Base-by-base conservation (phyloP, 2,797 vertebrate genomes). In the Sebastes elongatus region DNA sequence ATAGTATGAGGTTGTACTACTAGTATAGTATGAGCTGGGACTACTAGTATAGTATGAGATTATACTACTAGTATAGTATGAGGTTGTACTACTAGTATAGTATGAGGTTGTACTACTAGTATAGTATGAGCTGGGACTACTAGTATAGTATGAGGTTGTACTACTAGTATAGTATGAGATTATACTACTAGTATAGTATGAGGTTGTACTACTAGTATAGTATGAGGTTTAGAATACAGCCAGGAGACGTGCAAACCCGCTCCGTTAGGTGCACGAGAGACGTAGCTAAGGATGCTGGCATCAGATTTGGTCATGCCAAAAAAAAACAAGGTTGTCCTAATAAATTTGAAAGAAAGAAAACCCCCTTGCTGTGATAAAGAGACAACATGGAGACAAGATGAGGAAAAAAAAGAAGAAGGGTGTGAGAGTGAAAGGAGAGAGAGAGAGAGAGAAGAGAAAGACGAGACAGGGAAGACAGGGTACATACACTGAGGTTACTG, bases 401-500 rank as follows among this genome's bases (percentile, higher is more conserved):
- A 73, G n/a, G 38, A 14, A 59, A 74, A 18, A 32, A 52, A 57
- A 20, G 18, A 53, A 49, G 10, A 64, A 18, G 55, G 68, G 53
- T 59, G 61, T 72, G 28, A 64, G 49, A 64, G 35, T 30, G 49
- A 71, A 46, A 77, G 23, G 38, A 46, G 57, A 60, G 23, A 25
- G 18, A 74, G 27, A 42, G 35, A 82, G 69, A 65, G 70, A 75
- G 61, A 74, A 76, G 69, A 80, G 61, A 64, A 8, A 74, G 83
- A 84, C 32, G 13, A 88, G 86, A 91, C 82, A 88, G 86, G 87
- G 84, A 90, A 90, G 93, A 94, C 91, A 94, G 78, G 89, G 96
- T 97, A 97, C 97, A 97, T 98, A 98, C 97, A 97, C 96, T 97
- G 95, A 97, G 97, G 94, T 96, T 96, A 97, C 96, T 97, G 94